phyloP scores from a whole-genome alignment of 2,113 vertebrate species.

The Mus spicilegus region DNA sequence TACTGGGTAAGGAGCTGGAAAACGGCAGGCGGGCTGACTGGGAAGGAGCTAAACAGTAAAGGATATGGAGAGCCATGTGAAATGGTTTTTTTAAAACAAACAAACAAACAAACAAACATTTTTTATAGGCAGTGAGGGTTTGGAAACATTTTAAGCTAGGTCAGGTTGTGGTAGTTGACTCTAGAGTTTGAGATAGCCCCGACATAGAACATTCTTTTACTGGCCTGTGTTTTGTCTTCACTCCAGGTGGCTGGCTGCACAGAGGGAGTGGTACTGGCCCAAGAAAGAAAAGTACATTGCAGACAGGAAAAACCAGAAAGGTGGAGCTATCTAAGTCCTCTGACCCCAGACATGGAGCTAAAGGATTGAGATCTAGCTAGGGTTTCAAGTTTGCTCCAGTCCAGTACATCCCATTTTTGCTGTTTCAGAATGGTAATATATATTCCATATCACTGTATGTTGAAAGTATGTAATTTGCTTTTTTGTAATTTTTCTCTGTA shows the following conservation, averaged over 20 bases:
- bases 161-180: neutral
- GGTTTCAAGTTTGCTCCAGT: neutral
- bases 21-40: neutral
- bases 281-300: neutral
- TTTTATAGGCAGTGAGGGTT: neutral
- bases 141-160: neutral
- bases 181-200: neutral
- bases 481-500: neutral
- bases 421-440: neutral
- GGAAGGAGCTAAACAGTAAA: neutral
- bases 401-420: neutral
- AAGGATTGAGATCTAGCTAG: neutral
- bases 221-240: neutral
- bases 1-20: neutral
- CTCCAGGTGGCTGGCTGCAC: no score
- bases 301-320: neutral
- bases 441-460: neutral
- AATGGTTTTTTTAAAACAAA: neutral
- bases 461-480: neutral
- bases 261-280: neutral
- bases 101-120: neutral
- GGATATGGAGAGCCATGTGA: no score
- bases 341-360: neutral
- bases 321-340: neutral
- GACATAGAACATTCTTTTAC: no score